Evolutionary conservation across 2,113 vertebrate species (phyloP).

Genomic region (Halcyon malimbica): DNA sequence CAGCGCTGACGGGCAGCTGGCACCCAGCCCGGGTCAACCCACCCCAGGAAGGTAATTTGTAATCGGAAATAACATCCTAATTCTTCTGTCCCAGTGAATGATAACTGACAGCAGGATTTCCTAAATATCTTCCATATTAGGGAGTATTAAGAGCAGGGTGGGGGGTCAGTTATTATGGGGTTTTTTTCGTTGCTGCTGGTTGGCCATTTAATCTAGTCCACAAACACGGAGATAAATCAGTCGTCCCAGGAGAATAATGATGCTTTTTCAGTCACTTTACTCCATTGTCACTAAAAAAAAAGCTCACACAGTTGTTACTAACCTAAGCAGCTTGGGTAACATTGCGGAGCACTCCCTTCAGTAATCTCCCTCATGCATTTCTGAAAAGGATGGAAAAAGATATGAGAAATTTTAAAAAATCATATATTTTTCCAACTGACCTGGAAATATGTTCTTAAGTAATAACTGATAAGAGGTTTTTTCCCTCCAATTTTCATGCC

Average conservation of each 20-base stretch:
- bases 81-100: not conserved
- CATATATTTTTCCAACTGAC: not conserved
- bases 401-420: not conserved
- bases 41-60: not conserved
- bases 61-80: not conserved
- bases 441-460: not conserved
- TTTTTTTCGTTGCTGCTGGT: not conserved
- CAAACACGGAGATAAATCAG: not conserved
- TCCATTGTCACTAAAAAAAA: not conserved
- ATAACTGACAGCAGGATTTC: not conserved
- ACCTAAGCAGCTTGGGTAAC: not conserved
- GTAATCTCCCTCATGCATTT: not conserved
- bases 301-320: not conserved
- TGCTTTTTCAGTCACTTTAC: not conserved
- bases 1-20: not conserved
- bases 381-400: not conserved
- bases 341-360: not conserved
- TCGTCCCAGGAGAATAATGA: not conserved
- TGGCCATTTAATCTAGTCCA: too few relatives aligned
- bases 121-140: not conserved
- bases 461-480: not conserved
- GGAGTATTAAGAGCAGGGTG: not conserved
- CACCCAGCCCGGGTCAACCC: not conserved
- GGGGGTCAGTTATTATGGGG: not conserved
- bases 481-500: not conserved